These are phyloP conservation scores for Agrochola circellaris DNA, from an alignment of 2,888 invertebrate species.

Conservation along the genomic window DNA sequence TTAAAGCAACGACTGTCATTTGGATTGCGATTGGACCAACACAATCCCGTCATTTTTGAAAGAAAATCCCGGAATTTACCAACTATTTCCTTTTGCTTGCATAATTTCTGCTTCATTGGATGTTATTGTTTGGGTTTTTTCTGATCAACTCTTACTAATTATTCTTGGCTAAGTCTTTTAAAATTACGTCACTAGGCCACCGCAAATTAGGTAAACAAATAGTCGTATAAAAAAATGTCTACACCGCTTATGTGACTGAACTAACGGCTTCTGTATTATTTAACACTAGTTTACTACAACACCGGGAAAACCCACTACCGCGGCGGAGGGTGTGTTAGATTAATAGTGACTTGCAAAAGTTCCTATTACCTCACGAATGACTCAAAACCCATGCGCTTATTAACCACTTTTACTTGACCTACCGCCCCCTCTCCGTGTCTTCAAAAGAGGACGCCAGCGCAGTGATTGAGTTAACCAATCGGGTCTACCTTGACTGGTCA, in stretches of 20 bases:
- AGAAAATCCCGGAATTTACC: not conserved
- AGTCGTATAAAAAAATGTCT: conserved; percentile 26
- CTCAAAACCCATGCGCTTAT: conserved; percentile 26
- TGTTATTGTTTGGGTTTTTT: not conserved
- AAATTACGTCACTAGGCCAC: conserved; percentile 1
- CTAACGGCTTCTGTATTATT: conserved; percentile 35
- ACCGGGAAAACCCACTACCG: conserved; percentile 50
- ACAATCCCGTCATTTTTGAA: not conserved
- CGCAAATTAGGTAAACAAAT: conserved; percentile 5
- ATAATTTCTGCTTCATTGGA: not conserved
- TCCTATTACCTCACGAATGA: conserved; percentile 60
- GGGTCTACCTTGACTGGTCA: conserved; percentile 60
- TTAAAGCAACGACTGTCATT: too few species aligned
- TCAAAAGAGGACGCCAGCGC: not conserved
- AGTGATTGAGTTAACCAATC: conserved; percentile 23
- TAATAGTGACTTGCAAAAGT: conserved; percentile 60
- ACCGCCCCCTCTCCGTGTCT: not conserved
- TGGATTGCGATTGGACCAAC: not conserved
- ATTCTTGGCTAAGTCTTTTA: not conserved
- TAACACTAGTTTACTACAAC: conserved; percentile 16
- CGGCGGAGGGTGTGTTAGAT: conserved; percentile 67
- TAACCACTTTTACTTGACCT: conserved; percentile 29
- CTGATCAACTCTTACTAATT: too few species aligned
- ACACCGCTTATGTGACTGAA: conserved; percentile 40
- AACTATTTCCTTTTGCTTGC: too few species aligned